phyloP scores from a whole-genome alignment of 2,113 vertebrate genomes.

The Campylorhamphus procurvoides region DNA sequence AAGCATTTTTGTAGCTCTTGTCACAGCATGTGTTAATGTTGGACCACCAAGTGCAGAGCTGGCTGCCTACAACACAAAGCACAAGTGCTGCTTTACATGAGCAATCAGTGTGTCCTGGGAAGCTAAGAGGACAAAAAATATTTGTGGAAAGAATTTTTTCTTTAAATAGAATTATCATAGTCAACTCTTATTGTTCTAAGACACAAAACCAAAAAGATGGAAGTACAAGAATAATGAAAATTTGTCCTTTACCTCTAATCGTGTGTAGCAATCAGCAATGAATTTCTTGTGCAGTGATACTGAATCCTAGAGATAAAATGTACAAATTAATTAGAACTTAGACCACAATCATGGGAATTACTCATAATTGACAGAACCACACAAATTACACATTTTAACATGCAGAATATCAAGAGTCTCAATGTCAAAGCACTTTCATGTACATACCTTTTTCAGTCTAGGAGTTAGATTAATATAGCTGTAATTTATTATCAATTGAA shows the following conservation, averaged over 20 bases:
- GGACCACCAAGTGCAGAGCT: conserved; percentile 96
- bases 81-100: neutral
- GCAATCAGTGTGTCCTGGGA: neutral
- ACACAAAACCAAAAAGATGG: neutral
- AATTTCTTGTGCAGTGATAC: conserved; percentile 99
- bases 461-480: conserved; percentile 98
- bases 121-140: neutral
- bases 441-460: conserved; percentile 92
- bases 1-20: conserved; percentile 98
- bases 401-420: neutral
- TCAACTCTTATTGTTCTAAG: neutral
- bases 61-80: conserved; percentile 82
- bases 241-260: conserved; percentile 86
- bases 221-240: neutral
- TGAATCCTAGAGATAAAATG: conserved; percentile 84
- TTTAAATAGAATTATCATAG: neutral
- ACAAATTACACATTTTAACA: neutral
- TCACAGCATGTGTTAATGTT: conserved; percentile 96
- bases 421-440: neutral
- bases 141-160: neutral
- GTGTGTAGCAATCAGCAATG: conserved; percentile 97
- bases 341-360: neutral
- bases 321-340: neutral
- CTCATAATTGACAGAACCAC: neutral
- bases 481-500: conserved; percentile 96